A percentile compares a stretch with the other conserved stretches of the same genome.
Evolutionary conservation across 2,797 vertebrate genomes (phyloP).

Genomic region (Chrosomus eos): DNA sequence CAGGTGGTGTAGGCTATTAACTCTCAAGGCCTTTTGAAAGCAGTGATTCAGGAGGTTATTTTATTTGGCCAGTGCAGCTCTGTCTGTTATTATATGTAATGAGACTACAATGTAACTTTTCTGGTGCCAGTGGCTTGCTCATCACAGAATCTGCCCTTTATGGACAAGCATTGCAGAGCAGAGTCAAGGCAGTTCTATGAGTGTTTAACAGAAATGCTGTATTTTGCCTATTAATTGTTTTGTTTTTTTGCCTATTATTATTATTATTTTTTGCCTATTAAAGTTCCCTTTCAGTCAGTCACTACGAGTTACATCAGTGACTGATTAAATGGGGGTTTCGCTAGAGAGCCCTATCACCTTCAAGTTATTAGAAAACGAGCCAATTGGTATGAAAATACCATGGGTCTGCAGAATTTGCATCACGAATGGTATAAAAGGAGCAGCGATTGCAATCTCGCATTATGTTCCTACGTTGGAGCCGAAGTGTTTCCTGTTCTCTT

Average conservation of each 20-base stretch:
- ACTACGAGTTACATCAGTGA: too few species aligned
- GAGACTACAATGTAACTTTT: neutral
- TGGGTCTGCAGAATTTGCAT: too few species aligned
- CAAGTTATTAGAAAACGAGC: too few species aligned
- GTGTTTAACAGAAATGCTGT: constrained; percentile 45
- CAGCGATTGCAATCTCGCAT: too few species aligned
- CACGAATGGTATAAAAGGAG: too few species aligned
- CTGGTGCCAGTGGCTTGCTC: constrained; percentile 18
- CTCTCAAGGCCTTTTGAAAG: neutral
- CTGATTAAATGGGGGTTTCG: too few species aligned
- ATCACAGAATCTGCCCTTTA: constrained; percentile 38
- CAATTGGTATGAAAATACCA: too few species aligned
- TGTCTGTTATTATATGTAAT: neutral
- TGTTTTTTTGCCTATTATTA: neutral
- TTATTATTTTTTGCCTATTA: neutral
- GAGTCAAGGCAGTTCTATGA: neutral
- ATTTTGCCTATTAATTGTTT: neutral
- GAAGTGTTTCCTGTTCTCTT: too few species aligned
- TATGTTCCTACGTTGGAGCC: too few species aligned
- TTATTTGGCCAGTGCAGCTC: constrained; percentile 1
- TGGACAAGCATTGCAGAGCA: constrained; percentile 5
- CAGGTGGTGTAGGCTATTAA: too few species aligned
- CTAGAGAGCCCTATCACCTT: too few species aligned
- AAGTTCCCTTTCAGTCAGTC: neutral
- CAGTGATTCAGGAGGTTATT: constrained; percentile 10